Base-by-base conservation (phyloP, 2,797 vertebrate genomes). In the Pipistrellus pipistrellus region DNA sequence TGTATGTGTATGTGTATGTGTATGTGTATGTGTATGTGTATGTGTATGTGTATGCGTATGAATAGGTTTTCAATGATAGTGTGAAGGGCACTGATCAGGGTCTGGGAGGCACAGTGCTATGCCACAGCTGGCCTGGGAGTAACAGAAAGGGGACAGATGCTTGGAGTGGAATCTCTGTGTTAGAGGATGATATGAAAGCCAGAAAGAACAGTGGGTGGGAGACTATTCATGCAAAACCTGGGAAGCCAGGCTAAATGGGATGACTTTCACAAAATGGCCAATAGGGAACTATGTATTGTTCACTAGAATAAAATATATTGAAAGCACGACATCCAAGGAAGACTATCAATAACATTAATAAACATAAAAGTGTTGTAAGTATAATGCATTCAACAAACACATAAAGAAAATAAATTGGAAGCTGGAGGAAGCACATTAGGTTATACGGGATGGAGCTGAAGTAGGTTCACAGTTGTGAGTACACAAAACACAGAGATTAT, bases 251-350 rank as follows among this genome's bases (percentile, higher is more conserved):
- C 71, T 94, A 95, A 80, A 46, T 48, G 21, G 75, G 46, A 68
- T 76, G 30, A 64, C 59, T 83, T 82, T 91, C 62, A 78, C n/a
- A 80, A 96, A 94, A 89, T 35, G 62, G 35, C 32, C 91, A 89
- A 32, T 30, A 64, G n/a, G 53, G 53, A 87, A 48, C 48, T 69
- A 69, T 41, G 55, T 51, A 92, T 73, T 91, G 18, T 92, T 89
- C 53, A 84, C 51, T 41, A 81, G 57, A 84, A 93, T 44, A 18
- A 89, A 77, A 51, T 90, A 64, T 73, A 35, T 51, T 32, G 59
- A 92, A 89, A 93, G 38, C 35, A 81, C 14, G 38, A 15, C 53
- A 59, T 87, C 20, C 10, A 41, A 64, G 20, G 55, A 88, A 85
- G 44, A 87, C 3, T 66, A 81, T 68, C 68, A 86, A 87, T 6